Evolutionary conservation across 1,140 invertebrate genomes (phyloP).

Genomic region (Cyclargus thomasi): DNA sequence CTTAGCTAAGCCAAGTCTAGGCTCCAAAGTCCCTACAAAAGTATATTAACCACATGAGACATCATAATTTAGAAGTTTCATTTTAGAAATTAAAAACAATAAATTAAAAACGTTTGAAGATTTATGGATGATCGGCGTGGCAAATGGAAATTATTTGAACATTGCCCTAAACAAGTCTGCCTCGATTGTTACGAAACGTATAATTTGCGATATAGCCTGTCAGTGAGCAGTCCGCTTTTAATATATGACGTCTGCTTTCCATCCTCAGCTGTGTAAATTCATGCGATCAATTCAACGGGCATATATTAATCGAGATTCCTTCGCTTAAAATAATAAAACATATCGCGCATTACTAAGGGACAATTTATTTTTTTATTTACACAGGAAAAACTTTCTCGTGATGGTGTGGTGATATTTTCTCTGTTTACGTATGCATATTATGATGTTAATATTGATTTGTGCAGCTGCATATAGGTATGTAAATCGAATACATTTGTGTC

Average conservation of each 20-base stretch:
- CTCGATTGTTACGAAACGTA: not conserved
- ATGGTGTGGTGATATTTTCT: too few relatives aligned
- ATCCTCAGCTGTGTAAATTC: conserved; percentile 5
- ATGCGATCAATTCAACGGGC: not conserved
- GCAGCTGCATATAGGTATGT: not conserved
- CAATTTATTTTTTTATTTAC: not conserved
- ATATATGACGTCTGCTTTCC: not conserved
- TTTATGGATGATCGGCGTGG: not conserved
- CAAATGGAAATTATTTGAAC: not conserved
- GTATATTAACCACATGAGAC: too few relatives aligned
- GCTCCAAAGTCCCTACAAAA: too few relatives aligned
- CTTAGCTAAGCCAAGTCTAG: too few relatives aligned
- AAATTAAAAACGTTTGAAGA: too few relatives aligned
- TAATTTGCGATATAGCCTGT: not conserved
- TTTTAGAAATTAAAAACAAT: too few relatives aligned
- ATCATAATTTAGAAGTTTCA: too few relatives aligned
- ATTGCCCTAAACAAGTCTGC: not conserved
- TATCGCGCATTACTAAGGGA: too few relatives aligned
- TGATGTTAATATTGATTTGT: too few relatives aligned
- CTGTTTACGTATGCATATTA: too few relatives aligned
- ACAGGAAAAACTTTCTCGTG: not conserved
- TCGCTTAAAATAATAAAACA: too few relatives aligned
- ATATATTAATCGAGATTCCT: too few relatives aligned
- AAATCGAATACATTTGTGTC: not conserved
- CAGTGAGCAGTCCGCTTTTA: not conserved